phyloP scores from a whole-genome alignment of 2,797 vertebrate genomes.

The Coracias cyanogaster region DNA sequence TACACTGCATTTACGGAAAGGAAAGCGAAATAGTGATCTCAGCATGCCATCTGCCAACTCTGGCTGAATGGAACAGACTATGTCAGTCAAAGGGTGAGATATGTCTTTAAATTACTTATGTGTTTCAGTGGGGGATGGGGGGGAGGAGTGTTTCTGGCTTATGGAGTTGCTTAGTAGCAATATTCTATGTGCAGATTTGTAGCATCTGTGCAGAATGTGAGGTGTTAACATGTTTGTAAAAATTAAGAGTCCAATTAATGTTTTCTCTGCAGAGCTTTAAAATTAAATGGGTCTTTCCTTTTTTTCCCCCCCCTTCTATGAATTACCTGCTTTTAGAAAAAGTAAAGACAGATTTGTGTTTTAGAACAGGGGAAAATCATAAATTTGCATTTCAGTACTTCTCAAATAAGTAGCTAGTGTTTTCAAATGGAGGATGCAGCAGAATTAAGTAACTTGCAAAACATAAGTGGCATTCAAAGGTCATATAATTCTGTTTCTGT shows the following conservation, averaged over 20 bases:
- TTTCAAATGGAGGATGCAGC: background rate
- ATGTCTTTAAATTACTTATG: background rate
- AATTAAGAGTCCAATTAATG: background rate
- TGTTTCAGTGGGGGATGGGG: background rate
- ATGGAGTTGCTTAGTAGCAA: constrained; percentile 13
- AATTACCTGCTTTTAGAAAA: background rate
- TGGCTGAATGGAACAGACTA: background rate
- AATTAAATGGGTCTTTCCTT: background rate
- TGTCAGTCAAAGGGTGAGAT: constrained; percentile 9
- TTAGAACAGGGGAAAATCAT: background rate
- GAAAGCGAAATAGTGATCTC: constrained; percentile 17
- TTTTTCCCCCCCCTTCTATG: background rate
- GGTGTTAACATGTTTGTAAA: background rate
- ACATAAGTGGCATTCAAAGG: background rate
- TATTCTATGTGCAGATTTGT: background rate
- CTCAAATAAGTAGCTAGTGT: background rate
- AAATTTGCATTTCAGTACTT: background rate
- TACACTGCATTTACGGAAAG: background rate
- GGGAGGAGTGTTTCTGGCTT: background rate
- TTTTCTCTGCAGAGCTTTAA: constrained; percentile 3
- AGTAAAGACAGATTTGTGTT: background rate
- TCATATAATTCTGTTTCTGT: background rate
- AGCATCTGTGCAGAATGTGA: background rate
- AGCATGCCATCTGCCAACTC: constrained; percentile 38
- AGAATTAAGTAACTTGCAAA: background rate